Evolutionary conservation across 2,888 invertebrate genomes (phyloP).

Genomic region (Andrena hattorfiana): DNA sequence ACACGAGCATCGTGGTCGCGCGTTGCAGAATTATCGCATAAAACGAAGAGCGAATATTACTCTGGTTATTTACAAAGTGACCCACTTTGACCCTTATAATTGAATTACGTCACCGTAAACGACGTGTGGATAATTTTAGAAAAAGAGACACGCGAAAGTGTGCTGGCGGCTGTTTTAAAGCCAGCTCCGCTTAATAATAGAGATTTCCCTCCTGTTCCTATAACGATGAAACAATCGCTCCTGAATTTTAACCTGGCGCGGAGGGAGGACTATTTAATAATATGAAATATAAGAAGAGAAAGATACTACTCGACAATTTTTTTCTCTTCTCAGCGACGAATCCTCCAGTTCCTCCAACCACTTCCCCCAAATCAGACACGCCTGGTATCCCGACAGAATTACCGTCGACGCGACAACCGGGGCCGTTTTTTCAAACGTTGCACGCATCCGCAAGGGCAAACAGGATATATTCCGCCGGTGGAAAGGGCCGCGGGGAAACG

Average conservation of each 20-base stretch:
- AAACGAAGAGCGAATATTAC: conserved; percentile 17
- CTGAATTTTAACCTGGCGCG: too few relatives aligned
- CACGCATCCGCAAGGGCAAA: not conserved
- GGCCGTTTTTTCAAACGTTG: not conserved
- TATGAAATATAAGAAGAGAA: too few relatives aligned
- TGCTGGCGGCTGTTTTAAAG: not conserved
- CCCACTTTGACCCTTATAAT: conserved; percentile 56
- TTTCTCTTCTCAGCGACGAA: too few relatives aligned
- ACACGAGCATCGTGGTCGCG: not conserved
- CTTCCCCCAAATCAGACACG: not conserved
- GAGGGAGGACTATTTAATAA: too few relatives aligned
- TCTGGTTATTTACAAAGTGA: conserved; percentile 57
- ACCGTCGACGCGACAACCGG: not conserved
- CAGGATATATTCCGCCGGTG: not conserved
- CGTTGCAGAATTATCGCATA: conserved; percentile 10
- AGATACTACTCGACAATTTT: too few relatives aligned
- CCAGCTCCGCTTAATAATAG: conserved; percentile 22
- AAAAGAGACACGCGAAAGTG: conserved; percentile 3
- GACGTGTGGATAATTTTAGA: conserved; percentile 33
- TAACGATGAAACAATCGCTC: not conserved
- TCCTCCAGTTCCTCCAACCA: not conserved
- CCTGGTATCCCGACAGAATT: not conserved
- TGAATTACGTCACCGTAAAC: conserved; percentile 46
- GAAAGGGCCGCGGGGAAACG: conserved; percentile 11
- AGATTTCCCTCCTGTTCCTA: not conserved